A percentile compares a stretch with the other conserved stretches of the same genome.
Conservation (phyloP, 2,797 vertebrate species). For the Hypotaenidia philippensis region DNA sequence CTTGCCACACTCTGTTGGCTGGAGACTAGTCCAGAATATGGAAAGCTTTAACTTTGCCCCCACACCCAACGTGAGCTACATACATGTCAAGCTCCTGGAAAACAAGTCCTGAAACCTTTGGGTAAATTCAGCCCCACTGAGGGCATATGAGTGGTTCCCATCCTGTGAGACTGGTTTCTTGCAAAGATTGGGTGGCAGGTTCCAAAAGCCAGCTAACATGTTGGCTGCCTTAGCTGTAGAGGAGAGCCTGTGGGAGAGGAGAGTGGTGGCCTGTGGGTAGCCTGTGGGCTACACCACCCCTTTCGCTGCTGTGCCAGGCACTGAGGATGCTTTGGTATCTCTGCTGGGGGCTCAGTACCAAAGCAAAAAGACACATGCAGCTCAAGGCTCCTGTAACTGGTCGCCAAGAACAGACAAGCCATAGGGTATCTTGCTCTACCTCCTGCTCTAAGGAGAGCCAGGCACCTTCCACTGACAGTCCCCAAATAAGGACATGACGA, state of each 20-base stretch:
- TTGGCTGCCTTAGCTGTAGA: neutral
- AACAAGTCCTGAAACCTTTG: neutral
- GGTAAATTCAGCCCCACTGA: neutral
- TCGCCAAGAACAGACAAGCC: neutral
- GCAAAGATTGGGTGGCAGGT: neutral
- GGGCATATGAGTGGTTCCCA: neutral
- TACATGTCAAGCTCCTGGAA: neutral
- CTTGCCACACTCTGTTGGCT: neutral
- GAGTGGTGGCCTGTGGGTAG: neutral
- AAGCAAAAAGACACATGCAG: neutral
- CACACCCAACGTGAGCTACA: neutral
- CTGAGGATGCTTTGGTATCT: neutral
- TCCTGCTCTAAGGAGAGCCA: neutral
- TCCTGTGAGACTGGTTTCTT: neutral
- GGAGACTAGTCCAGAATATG: neutral
- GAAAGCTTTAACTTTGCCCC: neutral
- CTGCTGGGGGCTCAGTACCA: neutral
- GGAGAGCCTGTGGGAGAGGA: neutral
- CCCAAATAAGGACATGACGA: neutral
- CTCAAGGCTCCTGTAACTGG: neutral
- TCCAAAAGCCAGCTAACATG: accelerated
- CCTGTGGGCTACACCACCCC: accelerated
- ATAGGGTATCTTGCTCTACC: neutral
- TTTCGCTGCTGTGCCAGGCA: neutral
- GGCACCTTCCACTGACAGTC: neutral